Conservation (phyloP, 2,888 invertebrate species). For the Calameuta pallipes region DNA sequence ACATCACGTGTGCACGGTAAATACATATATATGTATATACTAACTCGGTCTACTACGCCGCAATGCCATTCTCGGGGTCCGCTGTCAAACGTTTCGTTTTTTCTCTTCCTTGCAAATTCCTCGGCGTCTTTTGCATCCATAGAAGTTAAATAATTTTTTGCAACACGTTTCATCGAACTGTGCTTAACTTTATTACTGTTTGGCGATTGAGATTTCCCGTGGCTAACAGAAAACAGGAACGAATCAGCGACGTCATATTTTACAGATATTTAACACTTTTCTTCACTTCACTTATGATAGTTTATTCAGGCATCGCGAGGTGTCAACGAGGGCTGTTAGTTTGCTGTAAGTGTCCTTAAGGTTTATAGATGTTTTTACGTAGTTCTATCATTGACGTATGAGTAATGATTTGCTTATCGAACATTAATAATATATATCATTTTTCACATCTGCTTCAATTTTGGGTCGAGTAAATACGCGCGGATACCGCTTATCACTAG, state of each 20-base stretch:
- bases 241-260: neutral
- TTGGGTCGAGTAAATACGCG: neutral
- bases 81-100: neutral
- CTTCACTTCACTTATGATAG: neutral
- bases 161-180: neutral
- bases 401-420: neutral
- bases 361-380: neutral
- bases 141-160: neutral
- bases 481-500: neutral
- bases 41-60: neutral
- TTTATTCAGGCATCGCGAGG: neutral
- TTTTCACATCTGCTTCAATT: neutral
- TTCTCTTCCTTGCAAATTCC: neutral
- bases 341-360: neutral
- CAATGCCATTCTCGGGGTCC: neutral
- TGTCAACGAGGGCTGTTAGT: neutral
- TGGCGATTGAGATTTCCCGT: neutral
- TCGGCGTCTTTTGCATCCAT: neutral
- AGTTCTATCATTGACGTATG: neutral
- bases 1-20: neutral
- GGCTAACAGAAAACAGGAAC: neutral
- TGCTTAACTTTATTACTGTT: neutral
- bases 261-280: neutral
- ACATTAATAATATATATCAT: neutral
- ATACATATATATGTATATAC: neutral